Conservation (phyloP, 2,113 vertebrate species). For the Notarius quadriscutis region DNA sequence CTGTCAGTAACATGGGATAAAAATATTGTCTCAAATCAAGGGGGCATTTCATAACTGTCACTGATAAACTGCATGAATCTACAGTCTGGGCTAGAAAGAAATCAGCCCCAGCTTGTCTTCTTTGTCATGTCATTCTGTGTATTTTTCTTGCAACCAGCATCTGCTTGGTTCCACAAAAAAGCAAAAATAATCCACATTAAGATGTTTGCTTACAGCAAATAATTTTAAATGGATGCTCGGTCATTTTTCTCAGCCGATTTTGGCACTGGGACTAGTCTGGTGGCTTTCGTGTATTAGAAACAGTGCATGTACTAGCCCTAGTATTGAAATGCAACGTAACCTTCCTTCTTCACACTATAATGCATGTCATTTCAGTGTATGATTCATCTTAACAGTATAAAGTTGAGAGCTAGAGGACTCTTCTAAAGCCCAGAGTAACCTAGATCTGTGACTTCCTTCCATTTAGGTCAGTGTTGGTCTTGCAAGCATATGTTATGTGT, state of each 20-base stretch:
- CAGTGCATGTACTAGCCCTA: neutral
- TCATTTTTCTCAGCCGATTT: neutral
- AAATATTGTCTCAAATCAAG: neutral
- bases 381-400: neutral
- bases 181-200: neutral
- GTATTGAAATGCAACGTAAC: neutral
- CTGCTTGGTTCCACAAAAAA: neutral
- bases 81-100: neutral
- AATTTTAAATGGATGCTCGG: neutral
- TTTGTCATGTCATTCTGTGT: neutral
- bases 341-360: neutral
- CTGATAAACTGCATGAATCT: neutral
- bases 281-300: slow-evolving; percentile 2
- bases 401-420: neutral
- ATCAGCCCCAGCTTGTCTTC: neutral
- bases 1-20: neutral
- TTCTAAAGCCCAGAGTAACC: neutral
- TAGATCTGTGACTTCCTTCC: neutral
- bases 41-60: neutral
- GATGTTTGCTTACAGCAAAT: neutral
- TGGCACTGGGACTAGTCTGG: neutral
- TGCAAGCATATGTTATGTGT: neutral
- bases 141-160: neutral
- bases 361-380: neutral
- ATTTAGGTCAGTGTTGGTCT: neutral